Percentiles rank a stretch among this genome's conserved stretches.
phyloP scores from a whole-genome alignment of 2,113 vertebrate genomes.

The Tachysurus vachellii region DNA sequence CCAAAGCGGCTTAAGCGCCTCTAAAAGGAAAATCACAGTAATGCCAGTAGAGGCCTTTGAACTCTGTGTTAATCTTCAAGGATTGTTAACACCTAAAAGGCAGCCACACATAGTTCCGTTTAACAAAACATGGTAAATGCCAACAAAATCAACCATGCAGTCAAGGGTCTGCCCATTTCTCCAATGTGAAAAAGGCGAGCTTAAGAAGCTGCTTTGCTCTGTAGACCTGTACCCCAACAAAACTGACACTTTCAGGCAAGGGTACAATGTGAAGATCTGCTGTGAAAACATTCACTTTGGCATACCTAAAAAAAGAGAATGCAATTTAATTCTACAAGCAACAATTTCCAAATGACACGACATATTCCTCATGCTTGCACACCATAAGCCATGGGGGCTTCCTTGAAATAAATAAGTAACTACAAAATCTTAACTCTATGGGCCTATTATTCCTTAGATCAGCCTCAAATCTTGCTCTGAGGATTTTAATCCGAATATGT shows the following conservation, averaged over 20 bases:
- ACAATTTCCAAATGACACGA: constrained; percentile 59
- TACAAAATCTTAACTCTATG: neutral
- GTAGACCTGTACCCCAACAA: constrained; percentile 82
- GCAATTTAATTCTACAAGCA: constrained; percentile 78
- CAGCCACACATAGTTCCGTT: constrained; percentile 15
- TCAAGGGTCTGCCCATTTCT: constrained; percentile 65
- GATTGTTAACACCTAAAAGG: constrained; percentile 31
- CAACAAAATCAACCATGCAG: constrained; percentile 62
- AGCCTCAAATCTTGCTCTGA: constrained; percentile 8
- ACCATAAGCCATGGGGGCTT: constrained; percentile 35
- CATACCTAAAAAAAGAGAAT: constrained; percentile 81
- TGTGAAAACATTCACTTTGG: constrained; percentile 75
- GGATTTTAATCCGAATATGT: neutral
- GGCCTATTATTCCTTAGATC: neutral
- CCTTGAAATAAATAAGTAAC: constrained; percentile 1
- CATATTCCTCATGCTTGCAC: constrained; percentile 45
- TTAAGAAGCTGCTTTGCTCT: constrained; percentile 78
- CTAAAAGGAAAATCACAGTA: constrained; percentile 19
- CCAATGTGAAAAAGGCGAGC: constrained; percentile 70
- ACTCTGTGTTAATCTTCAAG: constrained; percentile 3
- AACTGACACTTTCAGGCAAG: constrained; percentile 69
- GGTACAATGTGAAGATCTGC: constrained; percentile 75
- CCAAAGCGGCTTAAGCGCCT: neutral
- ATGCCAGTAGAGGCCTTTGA: constrained; percentile 21
- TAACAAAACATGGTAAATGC: constrained; percentile 41